Evolutionary conservation across 2,113 vertebrate genomes (phyloP), one percentile per base, ranked within the genome.

Genomic region (Clupea harengus): DNA sequence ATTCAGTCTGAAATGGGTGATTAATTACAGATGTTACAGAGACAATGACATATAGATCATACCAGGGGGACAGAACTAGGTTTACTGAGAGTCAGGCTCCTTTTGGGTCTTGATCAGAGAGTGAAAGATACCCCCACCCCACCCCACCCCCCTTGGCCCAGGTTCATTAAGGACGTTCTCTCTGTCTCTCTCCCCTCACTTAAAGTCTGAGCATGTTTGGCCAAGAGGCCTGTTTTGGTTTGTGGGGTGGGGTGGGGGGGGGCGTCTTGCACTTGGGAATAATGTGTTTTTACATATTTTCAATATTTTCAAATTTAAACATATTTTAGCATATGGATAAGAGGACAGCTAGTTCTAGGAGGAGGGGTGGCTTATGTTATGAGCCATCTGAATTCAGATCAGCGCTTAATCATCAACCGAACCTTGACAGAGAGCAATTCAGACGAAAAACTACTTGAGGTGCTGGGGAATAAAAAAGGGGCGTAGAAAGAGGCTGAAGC

Each of bases 1-100:
- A 45, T 90, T 91, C 85, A 45, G 67, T 81, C 91, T 92, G 92
- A 93, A 93, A 91, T 89, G 84, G 90, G 92, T 94, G 94, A 95
- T 94, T 95, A 95, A 95, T 94, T 87, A 87, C 86, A 87, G 86
- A 87, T 84, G 86, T 83, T 87, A 81, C 82, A 1, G 82, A 84
- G 86, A 87, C 86, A 87, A 87, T 87, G 86, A 87, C 84, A 83
- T 87, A 87, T 87, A 84, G 86, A 87, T 87, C 86, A 87, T 84
- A 67, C 82, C 52, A 46, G 75, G 67, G 52, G 82, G 82, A 87
- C 78, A 57, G 82, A 84, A 83, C 86, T 78, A 57, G 82, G 86
- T 87, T 84, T 87, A 54, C 82, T 84, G 82, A 81, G 82, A 84
- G 86, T 84, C 82, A 81, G 82, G 82, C 82, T 81, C 50, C 60